These are phyloP conservation scores for Euwallacea similis DNA, from an alignment of 1,140 invertebrate genomes.

Conservation along the genomic window DNA sequence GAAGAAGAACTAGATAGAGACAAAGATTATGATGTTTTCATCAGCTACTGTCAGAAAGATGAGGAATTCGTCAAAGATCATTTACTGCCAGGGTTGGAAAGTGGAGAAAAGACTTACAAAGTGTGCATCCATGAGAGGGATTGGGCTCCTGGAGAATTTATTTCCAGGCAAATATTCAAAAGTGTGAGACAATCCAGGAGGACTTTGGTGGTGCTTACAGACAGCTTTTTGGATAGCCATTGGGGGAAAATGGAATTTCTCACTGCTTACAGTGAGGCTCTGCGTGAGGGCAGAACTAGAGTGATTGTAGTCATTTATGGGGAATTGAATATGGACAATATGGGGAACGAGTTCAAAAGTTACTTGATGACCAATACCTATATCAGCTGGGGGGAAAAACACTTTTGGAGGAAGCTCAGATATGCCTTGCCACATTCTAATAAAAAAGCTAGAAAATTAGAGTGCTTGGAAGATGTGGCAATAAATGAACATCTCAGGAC, in stretches of 20 bases:
- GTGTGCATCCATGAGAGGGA: slow-evolving; percentile 81
- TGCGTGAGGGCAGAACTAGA: slow-evolving; percentile 68
- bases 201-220: slow-evolving; percentile 82
- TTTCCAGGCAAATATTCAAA: slow-evolving; percentile 75
- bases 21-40: slow-evolving; percentile 83
- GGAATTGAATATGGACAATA: slow-evolving; percentile 66
- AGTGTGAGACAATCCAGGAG: slow-evolving; percentile 77
- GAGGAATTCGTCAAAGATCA: slow-evolving; percentile 70
- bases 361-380: slow-evolving; percentile 89
- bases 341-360: slow-evolving; percentile 74
- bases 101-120: slow-evolving; percentile 60
- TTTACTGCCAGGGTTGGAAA: slow-evolving; percentile 69
- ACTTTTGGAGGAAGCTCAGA: slow-evolving; percentile 83
- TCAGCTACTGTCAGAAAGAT: slow-evolving; percentile 84
- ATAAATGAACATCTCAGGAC: slow-evolving; percentile 7
- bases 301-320: slow-evolving; percentile 74
- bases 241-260: slow-evolving; percentile 87
- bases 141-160: slow-evolving; percentile 75
- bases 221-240: slow-evolving; percentile 76
- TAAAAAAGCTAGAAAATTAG: slow-evolving; percentile 1
- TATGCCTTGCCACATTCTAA: slow-evolving; percentile 58
- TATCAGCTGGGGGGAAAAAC: slow-evolving; percentile 78
- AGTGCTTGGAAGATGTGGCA: slow-evolving; percentile 8
- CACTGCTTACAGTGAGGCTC: slow-evolving; percentile 73
- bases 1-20: slow-evolving; percentile 75